Conservation (phyloP, 2,888 invertebrate genomes). For the Asteroscopus sphinx region DNA sequence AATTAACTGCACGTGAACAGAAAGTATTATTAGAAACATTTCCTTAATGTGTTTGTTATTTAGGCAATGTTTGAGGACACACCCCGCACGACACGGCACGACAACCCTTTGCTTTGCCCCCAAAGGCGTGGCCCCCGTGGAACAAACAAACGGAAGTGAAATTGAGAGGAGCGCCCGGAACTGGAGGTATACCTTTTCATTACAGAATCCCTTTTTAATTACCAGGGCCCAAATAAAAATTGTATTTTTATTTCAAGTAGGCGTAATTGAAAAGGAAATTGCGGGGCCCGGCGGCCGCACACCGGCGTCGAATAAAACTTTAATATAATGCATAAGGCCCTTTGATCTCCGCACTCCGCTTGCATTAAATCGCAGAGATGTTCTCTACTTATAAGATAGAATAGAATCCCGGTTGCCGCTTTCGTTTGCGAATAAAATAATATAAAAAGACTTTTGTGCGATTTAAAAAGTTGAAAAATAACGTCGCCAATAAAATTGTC, state of each 20-base stretch:
- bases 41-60: slow-evolving; percentile 68
- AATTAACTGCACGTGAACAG: slow-evolving; percentile 41
- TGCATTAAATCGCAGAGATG: slow-evolving; percentile 83
- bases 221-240: slow-evolving; percentile 88
- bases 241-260: slow-evolving; percentile 89
- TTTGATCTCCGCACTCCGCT: slow-evolving; percentile 87
- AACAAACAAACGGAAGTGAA: slow-evolving; percentile 89
- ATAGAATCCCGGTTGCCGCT: slow-evolving; percentile 58
- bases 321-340: slow-evolving; percentile 88
- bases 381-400: slow-evolving; percentile 68
- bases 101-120: slow-evolving; percentile 82
- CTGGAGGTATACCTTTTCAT: slow-evolving; percentile 89
- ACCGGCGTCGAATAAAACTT: slow-evolving; percentile 86
- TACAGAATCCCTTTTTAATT: slow-evolving; percentile 90
- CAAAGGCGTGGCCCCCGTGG: slow-evolving; percentile 82
- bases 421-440: slow-evolving; percentile 47
- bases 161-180: slow-evolving; percentile 89
- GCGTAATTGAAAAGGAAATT: slow-evolving; percentile 90
- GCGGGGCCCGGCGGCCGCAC: slow-evolving; percentile 79
- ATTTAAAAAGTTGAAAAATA: slow-evolving; percentile 54
- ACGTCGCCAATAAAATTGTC: slow-evolving; percentile 64
- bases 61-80: slow-evolving; percentile 73
- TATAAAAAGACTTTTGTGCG: slow-evolving; percentile 47
- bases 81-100: slow-evolving; percentile 70
- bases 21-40: slow-evolving; percentile 51